Evolutionary conservation across 2,888 invertebrate genomes (phyloP), one percentile per base, ranked within the genome.

Genomic region (Eudasyphora cyanicolor): DNA sequence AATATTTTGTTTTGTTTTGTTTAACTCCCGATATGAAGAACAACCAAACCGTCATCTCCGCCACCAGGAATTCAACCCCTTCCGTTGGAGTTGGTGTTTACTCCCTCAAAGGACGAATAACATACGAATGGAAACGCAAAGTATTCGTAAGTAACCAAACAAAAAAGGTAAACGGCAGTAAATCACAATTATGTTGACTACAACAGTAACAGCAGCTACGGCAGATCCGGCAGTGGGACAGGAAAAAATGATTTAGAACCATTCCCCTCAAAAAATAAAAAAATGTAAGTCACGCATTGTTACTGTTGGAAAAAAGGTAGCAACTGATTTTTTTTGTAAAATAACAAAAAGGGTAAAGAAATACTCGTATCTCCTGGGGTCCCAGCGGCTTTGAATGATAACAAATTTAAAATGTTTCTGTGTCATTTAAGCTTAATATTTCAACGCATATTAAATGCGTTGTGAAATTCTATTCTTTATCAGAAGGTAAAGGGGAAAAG

Each of bases 121-220:
- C 8, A n/a, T n/a, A 38, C 38, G 3, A 38, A 64, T 1, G 38
- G 64, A 64, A n/a, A n/a, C n/a, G n/a, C n/a, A n/a, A n/a, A n/a
- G n/a, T n/a, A n/a, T n/a, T n/a, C n/a, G n/a, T n/a, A n/a, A n/a
- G n/a, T n/a, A n/a, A n/a, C n/a, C n/a, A n/a, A n/a, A 38, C 32
- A 35, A 35, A 64, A 67, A 67, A 67, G 67, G 67, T 67, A 38
- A 42, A 21, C 42, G 21, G 67, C 67, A 67, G 67, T 67, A 67
- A 67, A 67, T 67, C 67, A 67, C 67, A 67, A 67, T 67, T 67
- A 67, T 42, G 67, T 67, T 42, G 67, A 67, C 67, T 51, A 21
- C 51, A 69, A 8, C 24, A 21, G 70, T 32, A 75, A 19, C 71
- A 38, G 73, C 45, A 64, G 14, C 64, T 62, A 21, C 35, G 27